A percentile compares a stretch with the other conserved stretches of the same genome.
These are phyloP conservation scores for Psittacula cyanocephala DNA, from an alignment of 2,113 vertebrate genomes.

Conservation along the genomic window DNA sequence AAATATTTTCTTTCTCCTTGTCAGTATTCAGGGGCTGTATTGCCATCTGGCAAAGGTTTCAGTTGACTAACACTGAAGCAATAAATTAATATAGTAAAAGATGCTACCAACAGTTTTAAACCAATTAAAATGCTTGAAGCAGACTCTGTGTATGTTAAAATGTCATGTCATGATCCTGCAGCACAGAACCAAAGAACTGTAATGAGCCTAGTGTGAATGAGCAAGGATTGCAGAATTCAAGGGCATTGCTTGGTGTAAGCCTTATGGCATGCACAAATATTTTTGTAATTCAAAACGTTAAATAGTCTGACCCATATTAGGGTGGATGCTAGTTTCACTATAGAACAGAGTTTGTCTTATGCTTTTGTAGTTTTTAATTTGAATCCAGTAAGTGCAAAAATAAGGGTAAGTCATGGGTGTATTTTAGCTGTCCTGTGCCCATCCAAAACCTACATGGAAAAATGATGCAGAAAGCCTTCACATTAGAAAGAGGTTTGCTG, in stretches of 20 bases:
- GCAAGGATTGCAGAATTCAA: slow-evolving; percentile 23
- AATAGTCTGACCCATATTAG: not conserved
- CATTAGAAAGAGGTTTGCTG: not conserved
- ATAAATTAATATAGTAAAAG: slow-evolving; percentile 79
- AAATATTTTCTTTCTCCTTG: slow-evolving; percentile 63
- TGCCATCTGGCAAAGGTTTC: slow-evolving; percentile 77
- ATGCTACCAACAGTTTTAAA: slow-evolving; percentile 70
- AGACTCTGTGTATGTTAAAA: slow-evolving; percentile 66
- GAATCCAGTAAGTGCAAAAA: not conserved
- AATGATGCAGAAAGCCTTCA: not conserved
- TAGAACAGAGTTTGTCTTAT: not conserved
- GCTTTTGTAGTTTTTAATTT: not conserved
- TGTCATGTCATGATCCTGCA: slow-evolving; percentile 67
- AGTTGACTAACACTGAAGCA: slow-evolving; percentile 73
- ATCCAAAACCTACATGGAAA: not conserved
- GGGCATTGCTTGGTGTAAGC: not conserved
- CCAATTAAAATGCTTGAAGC: slow-evolving; percentile 73
- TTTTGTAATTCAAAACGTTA: not conserved
- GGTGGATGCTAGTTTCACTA: not conserved
- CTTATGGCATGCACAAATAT: not conserved
- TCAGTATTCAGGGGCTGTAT: slow-evolving; percentile 63
- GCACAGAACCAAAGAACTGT: slow-evolving; percentile 53
- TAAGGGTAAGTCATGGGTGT: fast-evolving
- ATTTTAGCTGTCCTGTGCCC: not conserved
- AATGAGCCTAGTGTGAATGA: slow-evolving; percentile 51